Evolutionary conservation across 2,113 vertebrate species (phyloP).

Genomic region (Mohoua ochrocephala): DNA sequence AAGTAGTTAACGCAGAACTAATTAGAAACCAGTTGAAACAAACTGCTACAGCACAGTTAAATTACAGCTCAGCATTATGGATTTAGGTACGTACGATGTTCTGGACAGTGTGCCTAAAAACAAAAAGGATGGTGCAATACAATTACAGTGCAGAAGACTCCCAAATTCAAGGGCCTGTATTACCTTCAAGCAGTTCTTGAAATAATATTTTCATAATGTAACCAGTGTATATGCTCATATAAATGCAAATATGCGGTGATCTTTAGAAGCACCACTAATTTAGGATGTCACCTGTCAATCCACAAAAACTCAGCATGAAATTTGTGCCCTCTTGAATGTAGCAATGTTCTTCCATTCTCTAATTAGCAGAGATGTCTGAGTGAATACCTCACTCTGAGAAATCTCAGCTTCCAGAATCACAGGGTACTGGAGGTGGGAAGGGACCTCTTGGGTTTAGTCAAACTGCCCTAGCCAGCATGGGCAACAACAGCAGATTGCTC

Average conservation of each 20-base stretch:
- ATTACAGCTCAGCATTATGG: neutral
- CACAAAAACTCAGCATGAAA: neutral
- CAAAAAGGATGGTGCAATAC: neutral
- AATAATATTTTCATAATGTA: neutral
- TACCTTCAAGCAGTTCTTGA: neutral
- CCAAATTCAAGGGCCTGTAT: neutral
- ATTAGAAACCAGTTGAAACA: neutral
- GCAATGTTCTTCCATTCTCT: neutral
- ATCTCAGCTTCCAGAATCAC: neutral
- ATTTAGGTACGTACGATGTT: neutral
- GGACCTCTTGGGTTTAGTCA: too few species aligned
- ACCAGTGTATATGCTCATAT: neutral
- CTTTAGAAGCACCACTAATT: neutral
- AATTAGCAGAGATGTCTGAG: neutral
- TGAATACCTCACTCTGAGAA: neutral
- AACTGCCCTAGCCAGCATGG: neutral
- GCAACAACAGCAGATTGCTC: neutral
- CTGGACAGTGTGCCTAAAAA: neutral
- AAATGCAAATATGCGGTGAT: neutral
- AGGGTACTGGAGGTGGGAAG: neutral
- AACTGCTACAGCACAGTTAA: neutral
- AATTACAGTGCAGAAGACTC: neutral
- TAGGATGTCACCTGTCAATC: accelerated
- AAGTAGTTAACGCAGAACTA: neutral
- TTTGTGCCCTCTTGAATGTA: neutral